A percentile compares a stretch with the other conserved stretches of the same genome.
phyloP scores from a whole-genome alignment of 2,797 vertebrate species.

The Danionella dracula region DNA sequence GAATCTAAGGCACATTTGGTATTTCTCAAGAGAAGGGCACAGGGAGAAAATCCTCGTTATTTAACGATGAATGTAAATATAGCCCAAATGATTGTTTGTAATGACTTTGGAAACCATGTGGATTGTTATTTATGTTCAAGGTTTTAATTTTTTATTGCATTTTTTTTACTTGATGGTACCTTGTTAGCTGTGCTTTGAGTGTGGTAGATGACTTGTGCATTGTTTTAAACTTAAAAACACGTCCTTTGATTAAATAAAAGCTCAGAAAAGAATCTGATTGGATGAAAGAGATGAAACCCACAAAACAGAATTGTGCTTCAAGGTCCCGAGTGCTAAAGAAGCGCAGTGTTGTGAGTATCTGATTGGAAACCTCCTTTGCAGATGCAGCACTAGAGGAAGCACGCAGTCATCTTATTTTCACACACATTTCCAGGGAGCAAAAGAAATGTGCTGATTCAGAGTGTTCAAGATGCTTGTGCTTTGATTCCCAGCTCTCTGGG shows the following conservation, averaged over 20 bases:
- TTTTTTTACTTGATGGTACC: conserved; percentile 59
- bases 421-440: conserved; percentile 28
- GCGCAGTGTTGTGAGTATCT: conserved; percentile 71
- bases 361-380: conserved; percentile 53
- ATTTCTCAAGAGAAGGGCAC: conserved; percentile 17
- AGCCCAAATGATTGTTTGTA: conserved; percentile 60
- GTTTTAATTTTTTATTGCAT: conserved; percentile 55
- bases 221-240: conserved; percentile 42
- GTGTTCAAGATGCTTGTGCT: conserved; percentile 27
- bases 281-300: conserved; percentile 20
- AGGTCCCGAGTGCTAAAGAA: conserved; percentile 33
- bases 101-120: conserved; percentile 32
- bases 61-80: conserved; percentile 71
- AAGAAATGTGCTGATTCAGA: conserved; percentile 36
- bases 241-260: conserved; percentile 61
- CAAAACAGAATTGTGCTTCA: conserved; percentile 1
- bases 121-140: conserved; percentile 51
- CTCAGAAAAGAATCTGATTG: too few species aligned
- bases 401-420: conserved; percentile 44
- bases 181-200: conserved; percentile 59
- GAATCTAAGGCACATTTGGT: conserved; percentile 13
- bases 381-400: conserved; percentile 46
- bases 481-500: conserved; percentile 9
- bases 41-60: conserved; percentile 4
- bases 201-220: conserved; percentile 58